Evolutionary conservation across 1,140 invertebrate species (phyloP).

Genomic region (Nixonia krombeini): DNA sequence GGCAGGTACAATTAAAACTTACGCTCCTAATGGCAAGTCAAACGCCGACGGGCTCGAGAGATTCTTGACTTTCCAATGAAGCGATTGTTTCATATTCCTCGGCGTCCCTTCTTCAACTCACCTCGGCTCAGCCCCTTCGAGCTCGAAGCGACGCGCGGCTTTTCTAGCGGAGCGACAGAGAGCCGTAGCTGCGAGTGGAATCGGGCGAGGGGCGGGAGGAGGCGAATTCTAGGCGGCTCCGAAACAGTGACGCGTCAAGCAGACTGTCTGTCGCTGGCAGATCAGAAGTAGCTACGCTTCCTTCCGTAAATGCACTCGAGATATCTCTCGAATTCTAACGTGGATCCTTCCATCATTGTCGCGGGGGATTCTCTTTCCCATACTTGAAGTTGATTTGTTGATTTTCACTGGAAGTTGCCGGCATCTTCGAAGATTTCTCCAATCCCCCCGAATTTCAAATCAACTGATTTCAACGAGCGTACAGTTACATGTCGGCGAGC

Average conservation of each 20-base stretch:
- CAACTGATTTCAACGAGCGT: too few relatives aligned
- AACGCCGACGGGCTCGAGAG: slow-evolving; percentile 71
- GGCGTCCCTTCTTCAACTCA: slow-evolving; percentile 53
- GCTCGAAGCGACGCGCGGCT: slow-evolving; percentile 36
- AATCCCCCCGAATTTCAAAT: too few relatives aligned
- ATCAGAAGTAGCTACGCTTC: slow-evolving; percentile 49
- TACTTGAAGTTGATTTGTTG: too few relatives aligned
- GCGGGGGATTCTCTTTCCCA: slow-evolving; percentile 19
- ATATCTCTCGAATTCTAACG: slow-evolving; percentile 41
- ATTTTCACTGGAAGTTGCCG: too few relatives aligned
- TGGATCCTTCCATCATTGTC: slow-evolving; percentile 17
- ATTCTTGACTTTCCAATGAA: slow-evolving; percentile 73
- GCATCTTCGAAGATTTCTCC: too few relatives aligned
- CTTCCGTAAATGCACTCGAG: slow-evolving; percentile 49
- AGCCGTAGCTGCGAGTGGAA: too few relatives aligned
- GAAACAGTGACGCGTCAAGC: slow-evolving; percentile 50
- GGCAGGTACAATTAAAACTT: slow-evolving; percentile 72
- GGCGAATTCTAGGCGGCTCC: slow-evolving; percentile 30
- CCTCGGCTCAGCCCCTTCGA: slow-evolving; percentile 32
- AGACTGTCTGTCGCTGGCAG: slow-evolving; percentile 51
- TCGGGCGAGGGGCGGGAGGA: slow-evolving; percentile 22
- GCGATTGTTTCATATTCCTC: slow-evolving; percentile 72
- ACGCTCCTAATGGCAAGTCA: slow-evolving; percentile 73
- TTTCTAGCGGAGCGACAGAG: slow-evolving; percentile 30
- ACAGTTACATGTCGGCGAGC: too few relatives aligned